Evolutionary conservation across 2,888 invertebrate species (phyloP).

Genomic region (Polydrusus cervinus): DNA sequence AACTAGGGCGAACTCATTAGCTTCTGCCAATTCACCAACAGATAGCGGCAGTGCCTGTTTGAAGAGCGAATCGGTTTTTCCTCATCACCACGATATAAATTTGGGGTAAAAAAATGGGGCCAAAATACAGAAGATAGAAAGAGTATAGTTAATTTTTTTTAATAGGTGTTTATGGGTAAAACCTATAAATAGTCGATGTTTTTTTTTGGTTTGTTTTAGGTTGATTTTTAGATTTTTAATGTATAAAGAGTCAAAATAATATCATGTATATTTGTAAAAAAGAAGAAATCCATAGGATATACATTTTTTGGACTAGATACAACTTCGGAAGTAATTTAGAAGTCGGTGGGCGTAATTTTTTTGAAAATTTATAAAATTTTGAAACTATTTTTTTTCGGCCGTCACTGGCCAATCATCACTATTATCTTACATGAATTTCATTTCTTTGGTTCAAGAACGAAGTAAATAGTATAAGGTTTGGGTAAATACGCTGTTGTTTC

Average conservation of each 20-base stretch:
- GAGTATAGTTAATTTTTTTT: slow-evolving; percentile 8
- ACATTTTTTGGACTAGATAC: not conserved
- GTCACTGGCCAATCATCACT: too few species aligned
- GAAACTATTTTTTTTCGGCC: too few species aligned
- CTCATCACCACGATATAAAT: slow-evolving; percentile 65
- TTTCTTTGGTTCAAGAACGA: not conserved
- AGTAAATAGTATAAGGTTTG: too few species aligned
- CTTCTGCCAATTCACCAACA: slow-evolving; percentile 81
- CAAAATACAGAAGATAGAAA: slow-evolving; percentile 24
- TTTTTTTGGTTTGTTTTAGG: slow-evolving; percentile 3
- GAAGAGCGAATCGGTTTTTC: slow-evolving; percentile 74
- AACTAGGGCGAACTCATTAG: slow-evolving; percentile 81
- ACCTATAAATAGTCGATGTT: slow-evolving; percentile 15
- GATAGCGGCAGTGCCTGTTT: slow-evolving; percentile 79
- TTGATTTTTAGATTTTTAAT: slow-evolving; percentile 14
- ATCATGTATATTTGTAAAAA: slow-evolving; percentile 23
- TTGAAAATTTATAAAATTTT: too few species aligned
- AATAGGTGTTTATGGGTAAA: slow-evolving; percentile 24
- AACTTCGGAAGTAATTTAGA: too few species aligned
- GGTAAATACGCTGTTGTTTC: not conserved
- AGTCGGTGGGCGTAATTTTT: too few species aligned
- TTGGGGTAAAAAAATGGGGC: slow-evolving; percentile 59
- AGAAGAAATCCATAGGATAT: not conserved
- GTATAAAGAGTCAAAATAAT: slow-evolving; percentile 8
- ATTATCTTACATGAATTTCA: too few species aligned